A percentile compares a stretch with the other conserved stretches of the same genome.
phyloP scores from a whole-genome alignment of 2,888 invertebrate genomes.

The Lochmaea capreae region DNA sequence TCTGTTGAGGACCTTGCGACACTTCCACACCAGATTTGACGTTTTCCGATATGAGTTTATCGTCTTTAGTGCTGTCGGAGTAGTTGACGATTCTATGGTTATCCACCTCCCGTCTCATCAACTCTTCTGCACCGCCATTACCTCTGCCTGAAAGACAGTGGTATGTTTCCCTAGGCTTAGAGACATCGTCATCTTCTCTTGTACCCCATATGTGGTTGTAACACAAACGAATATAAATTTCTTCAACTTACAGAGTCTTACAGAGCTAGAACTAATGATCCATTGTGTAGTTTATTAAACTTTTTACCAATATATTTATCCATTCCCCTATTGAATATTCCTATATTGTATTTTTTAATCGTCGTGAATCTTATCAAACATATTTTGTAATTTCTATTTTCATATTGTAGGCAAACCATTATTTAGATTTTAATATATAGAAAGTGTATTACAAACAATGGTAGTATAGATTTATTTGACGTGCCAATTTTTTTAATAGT shows the following conservation, averaged over 20 bases:
- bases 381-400: slow-evolving; percentile 46
- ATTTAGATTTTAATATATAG: slow-evolving; percentile 20
- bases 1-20: too few relatives aligned
- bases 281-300: slow-evolving; percentile 18
- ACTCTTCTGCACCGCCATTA: too few relatives aligned
- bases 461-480: slow-evolving; percentile 29
- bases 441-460: slow-evolving; percentile 30
- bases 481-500: slow-evolving; percentile 41
- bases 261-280: slow-evolving; percentile 13
- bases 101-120: too few relatives aligned
- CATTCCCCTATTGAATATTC: slow-evolving; percentile 44
- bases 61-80: too few relatives aligned
- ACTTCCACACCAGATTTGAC: too few relatives aligned
- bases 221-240: too few relatives aligned
- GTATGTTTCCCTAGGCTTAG: too few relatives aligned
- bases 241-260: not conserved
- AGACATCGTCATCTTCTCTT: too few relatives aligned
- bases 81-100: too few relatives aligned
- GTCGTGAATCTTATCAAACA: slow-evolving; percentile 36
- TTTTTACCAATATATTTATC: slow-evolving; percentile 43
- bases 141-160: too few relatives aligned
- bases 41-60: too few relatives aligned
- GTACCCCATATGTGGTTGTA: too few relatives aligned
- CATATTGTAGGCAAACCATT: slow-evolving; percentile 44
- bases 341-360: slow-evolving; percentile 38